Conservation (phyloP, 1,140 invertebrate genomes). For the Polyergus mexicanus region DNA sequence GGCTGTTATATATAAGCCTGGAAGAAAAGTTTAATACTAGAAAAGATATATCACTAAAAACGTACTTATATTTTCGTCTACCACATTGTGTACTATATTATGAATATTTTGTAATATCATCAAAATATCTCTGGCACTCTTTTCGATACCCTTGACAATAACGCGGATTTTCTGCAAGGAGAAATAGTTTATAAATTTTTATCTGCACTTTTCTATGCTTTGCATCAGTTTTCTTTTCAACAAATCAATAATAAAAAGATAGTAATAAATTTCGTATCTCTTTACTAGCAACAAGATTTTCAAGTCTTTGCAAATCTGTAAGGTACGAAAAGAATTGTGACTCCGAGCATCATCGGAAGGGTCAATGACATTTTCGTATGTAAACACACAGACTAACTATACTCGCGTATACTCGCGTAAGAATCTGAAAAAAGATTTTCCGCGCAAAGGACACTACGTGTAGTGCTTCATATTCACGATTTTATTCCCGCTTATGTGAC, state of each 20-base stretch:
- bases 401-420: background rate
- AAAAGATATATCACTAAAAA: background rate
- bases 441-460: background rate
- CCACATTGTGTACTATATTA: slow-evolving; percentile 83
- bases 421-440: background rate
- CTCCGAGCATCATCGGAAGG: background rate
- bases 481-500: background rate
- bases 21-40: background rate
- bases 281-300: background rate
- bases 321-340: background rate
- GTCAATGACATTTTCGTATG: slow-evolving; percentile 9
- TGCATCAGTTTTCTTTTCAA: background rate
- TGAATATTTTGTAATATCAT: slow-evolving; percentile 92
- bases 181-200: slow-evolving; percentile 18
- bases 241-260: background rate
- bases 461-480: background rate
- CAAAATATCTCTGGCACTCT: slow-evolving; percentile 89
- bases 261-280: background rate
- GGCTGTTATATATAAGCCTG: background rate
- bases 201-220: no score
- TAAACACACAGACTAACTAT: slow-evolving; percentile 20
- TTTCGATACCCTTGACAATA: slow-evolving; percentile 90
- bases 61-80: slow-evolving; percentile 87
- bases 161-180: slow-evolving; percentile 89
- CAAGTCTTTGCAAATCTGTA: no score